phyloP scores from a whole-genome alignment of 2,888 invertebrate species.

The Syritta pipiens region DNA sequence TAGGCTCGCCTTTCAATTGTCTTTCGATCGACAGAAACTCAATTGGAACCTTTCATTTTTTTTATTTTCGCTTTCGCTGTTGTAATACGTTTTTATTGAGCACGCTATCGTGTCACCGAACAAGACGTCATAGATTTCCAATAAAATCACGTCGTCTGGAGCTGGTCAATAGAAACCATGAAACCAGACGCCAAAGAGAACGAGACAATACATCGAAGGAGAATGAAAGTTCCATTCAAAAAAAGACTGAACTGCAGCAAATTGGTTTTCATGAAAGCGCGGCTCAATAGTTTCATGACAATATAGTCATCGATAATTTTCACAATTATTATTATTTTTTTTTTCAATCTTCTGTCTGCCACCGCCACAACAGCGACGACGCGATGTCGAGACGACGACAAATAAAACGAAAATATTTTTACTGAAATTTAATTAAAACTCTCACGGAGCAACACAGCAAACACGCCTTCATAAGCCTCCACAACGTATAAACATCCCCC shows the following conservation, averaged over 20 bases:
- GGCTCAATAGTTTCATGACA: background rate
- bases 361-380: too few relatives aligned
- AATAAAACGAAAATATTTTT: background rate
- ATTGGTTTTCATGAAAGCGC: slow-evolving; percentile 10
- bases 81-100: slow-evolving; percentile 2
- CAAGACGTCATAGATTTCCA: slow-evolving; percentile 16
- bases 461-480: slow-evolving; percentile 19
- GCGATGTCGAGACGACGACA: slow-evolving; percentile 5
- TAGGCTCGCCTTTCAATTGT: background rate
- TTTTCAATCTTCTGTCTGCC: too few relatives aligned
- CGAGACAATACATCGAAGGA: background rate
- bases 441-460: slow-evolving; percentile 1
- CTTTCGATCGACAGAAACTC: background rate
- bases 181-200: background rate
- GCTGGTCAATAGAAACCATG: too few relatives aligned
- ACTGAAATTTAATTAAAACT: slow-evolving; percentile 46
- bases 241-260: background rate
- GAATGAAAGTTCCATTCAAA: slow-evolving; percentile 19
- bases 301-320: background rate
- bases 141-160: too few relatives aligned
- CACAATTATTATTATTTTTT: too few relatives aligned
- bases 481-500: slow-evolving; percentile 41
- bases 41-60: too few relatives aligned
- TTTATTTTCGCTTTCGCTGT: slow-evolving; percentile 22
- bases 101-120: background rate